Conservation (phyloP, 2,113 vertebrate species). For the Protobothrops flavoviridis region DNA sequence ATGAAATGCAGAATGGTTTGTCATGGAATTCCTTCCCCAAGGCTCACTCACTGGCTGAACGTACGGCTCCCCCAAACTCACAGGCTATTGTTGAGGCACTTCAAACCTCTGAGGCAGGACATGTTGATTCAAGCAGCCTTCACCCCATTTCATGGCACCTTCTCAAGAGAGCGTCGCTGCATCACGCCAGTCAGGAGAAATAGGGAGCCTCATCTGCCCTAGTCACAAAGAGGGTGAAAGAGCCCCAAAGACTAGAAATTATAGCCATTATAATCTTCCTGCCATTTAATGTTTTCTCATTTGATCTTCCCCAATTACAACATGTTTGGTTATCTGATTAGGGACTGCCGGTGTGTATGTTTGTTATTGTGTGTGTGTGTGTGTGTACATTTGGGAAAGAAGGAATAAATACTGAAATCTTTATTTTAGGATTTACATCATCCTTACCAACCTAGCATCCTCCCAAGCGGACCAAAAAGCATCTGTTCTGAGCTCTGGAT, state of each 20-base stretch:
- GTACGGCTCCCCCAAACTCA: neutral
- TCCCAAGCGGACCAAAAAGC: neutral
- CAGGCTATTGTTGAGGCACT: neutral
- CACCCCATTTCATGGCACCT: neutral
- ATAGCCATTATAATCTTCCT: neutral
- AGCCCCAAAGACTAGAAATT: neutral
- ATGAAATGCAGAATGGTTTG: constrained; percentile 1
- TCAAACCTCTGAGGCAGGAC: neutral
- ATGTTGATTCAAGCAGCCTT: neutral
- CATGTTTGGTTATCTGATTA: neutral
- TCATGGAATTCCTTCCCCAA: neutral
- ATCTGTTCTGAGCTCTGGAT: neutral
- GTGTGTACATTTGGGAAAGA: neutral
- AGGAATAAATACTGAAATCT: neutral
- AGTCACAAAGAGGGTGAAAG: neutral
- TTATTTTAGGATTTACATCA: neutral
- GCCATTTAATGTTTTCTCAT: neutral
- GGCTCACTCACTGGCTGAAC: neutral
- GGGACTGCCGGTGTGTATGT: neutral
- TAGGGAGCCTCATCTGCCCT: neutral
- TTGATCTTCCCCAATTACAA: neutral
- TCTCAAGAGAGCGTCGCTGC: neutral
- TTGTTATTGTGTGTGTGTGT: neutral
- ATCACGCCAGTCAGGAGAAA: neutral
- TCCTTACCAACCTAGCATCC: neutral